Base-by-base conservation (phyloP, 2,888 invertebrate species). In the Caenorhabditis afra region DNA sequence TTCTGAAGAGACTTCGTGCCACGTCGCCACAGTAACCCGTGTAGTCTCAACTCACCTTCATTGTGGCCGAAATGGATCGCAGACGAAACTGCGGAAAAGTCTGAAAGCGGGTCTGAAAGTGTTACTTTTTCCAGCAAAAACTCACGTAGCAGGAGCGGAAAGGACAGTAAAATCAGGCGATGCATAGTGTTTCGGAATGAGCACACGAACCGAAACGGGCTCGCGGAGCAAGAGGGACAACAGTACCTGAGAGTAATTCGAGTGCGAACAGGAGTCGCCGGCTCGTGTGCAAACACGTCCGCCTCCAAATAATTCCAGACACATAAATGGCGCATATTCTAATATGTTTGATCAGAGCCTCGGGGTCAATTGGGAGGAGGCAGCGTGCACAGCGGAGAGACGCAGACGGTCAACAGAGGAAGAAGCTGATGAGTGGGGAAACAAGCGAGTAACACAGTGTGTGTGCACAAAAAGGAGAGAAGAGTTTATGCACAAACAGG, bases 331-430 rank as follows among this genome's bases (percentile, higher is more conserved):
- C 37, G 67, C 58, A 66, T 29, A 29, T 57, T 41, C 57, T 57
- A 57, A 57, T 66, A 68, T 68, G 62, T 70, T 70, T 70, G 70
- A 61, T 50, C 52, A 70, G 61, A 59, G 50, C 50, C 41, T 61
- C 70, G 70, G n/a, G 70, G 59, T 70, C 70, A 70, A 61, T 70
- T 61, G 61, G 45, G 45, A 18, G 22, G 52, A 66, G 65, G 45
- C 29, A 44, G 53, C 29, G 12, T 23, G 55, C 20, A 1, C 16
- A 39, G 11, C 16, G 10, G 18, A 18, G 57, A 61, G 47, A 59
- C 47, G 59, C 59, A 39, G 57, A 57, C 57, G 57, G 57, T 57
- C 57, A 57, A 57, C 57, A 57, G 22, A n/a, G n/a, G n/a, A 57
- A 62, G 49, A 47, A 49, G 39, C 39, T 62, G 41, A 47, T 61